Evolutionary conservation across 1,140 invertebrate genomes (phyloP).

Genomic region (Bombus sylvicola): DNA sequence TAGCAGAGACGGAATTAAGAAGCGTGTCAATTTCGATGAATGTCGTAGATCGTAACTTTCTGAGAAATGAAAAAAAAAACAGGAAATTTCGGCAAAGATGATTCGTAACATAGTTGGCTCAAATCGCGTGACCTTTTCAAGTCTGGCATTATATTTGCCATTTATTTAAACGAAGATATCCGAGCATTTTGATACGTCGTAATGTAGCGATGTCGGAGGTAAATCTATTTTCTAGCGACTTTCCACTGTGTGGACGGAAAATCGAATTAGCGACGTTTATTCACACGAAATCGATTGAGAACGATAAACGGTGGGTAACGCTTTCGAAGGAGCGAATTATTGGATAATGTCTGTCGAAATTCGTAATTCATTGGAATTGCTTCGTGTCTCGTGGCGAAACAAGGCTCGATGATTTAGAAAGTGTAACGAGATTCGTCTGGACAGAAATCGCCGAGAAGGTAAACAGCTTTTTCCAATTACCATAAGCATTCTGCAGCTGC

Average conservation of each 20-base stretch:
- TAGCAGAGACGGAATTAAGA: too few relatives aligned
- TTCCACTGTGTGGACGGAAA: neutral
- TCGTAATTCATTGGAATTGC: neutral
- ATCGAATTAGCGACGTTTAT: neutral
- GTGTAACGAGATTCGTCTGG: conserved; percentile 34
- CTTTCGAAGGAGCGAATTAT: neutral
- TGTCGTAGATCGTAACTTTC: too few relatives aligned
- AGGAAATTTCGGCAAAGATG: too few relatives aligned
- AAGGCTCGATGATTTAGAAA: conserved; percentile 38
- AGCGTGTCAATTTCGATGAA: too few relatives aligned
- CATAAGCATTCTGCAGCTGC: neutral
- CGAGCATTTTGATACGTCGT: too few relatives aligned
- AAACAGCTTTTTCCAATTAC: conserved; percentile 37
- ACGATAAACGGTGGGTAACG: neutral
- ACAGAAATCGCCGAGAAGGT: conserved; percentile 15
- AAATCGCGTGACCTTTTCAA: too few relatives aligned
- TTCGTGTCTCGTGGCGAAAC: neutral
- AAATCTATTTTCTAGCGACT: neutral
- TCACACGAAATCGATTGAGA: neutral
- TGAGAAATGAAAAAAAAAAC: too few relatives aligned
- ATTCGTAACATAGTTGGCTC: too few relatives aligned
- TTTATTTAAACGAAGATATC: too few relatives aligned
- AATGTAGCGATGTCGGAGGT: neutral
- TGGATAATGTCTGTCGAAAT: neutral
- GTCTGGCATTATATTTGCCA: too few relatives aligned